Percentiles rank a stretch among this genome's conserved stretches.
Conservation (phyloP, 1,140 invertebrate genomes). For the Papilio polytes region DNA sequence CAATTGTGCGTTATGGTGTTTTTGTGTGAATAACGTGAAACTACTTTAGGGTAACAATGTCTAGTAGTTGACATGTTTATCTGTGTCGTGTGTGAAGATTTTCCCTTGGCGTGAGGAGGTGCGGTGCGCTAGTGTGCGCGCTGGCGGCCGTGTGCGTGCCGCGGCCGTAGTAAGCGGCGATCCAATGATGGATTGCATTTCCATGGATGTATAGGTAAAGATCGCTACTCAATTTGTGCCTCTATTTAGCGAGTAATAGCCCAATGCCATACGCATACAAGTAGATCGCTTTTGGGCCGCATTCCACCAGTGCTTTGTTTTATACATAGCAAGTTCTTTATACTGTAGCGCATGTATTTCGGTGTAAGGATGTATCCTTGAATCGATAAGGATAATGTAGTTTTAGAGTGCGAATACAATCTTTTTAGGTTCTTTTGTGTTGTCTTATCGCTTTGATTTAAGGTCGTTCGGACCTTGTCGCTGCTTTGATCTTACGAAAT, state of each 20-base stretch:
- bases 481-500: constrained; percentile 57
- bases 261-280: constrained; percentile 50
- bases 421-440: constrained; percentile 58
- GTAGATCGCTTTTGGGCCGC: constrained; percentile 45
- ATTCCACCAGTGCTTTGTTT: constrained; percentile 62
- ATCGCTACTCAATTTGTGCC: constrained; percentile 60
- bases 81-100: constrained; percentile 84
- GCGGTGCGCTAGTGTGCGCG: constrained; percentile 73
- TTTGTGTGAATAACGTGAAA: constrained; percentile 80
- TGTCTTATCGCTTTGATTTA: constrained; percentile 53
- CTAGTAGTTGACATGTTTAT: constrained; percentile 84
- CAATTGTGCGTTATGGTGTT: constrained; percentile 74
- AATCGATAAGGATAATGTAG: constrained; percentile 66
- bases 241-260: constrained; percentile 49
- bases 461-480: constrained; percentile 65
- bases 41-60: constrained; percentile 82
- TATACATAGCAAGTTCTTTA: constrained; percentile 50
- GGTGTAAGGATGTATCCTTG: constrained; percentile 60
- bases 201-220: constrained; percentile 81
- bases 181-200: constrained; percentile 83
- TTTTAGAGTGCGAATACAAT: constrained; percentile 47
- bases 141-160: constrained; percentile 70
- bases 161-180: constrained; percentile 68
- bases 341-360: constrained; percentile 59
- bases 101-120: constrained; percentile 82